Percentiles rank a stretch among this genome's conserved stretches.
Evolutionary conservation across 2,888 invertebrate species (phyloP).

Genomic region (Sinohyriopsis cumingii): DNA sequence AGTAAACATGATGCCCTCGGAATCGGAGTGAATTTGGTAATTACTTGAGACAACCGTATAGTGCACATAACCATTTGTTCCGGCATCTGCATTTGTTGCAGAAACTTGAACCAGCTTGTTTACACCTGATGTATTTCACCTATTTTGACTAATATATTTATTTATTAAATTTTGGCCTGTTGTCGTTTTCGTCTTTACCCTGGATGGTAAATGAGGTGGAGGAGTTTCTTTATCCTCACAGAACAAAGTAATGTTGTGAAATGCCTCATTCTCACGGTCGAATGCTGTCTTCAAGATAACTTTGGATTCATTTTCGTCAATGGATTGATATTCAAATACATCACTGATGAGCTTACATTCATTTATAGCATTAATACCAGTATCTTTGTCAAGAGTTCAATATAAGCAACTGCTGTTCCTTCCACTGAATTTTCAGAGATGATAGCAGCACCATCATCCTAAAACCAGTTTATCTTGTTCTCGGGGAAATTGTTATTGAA

Average conservation of each 20-base stretch:
- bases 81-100: constrained; percentile 50
- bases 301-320: constrained; percentile 55
- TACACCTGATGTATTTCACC: constrained; percentile 48
- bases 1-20: constrained; percentile 45
- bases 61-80: constrained; percentile 46
- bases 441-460: constrained; percentile 40
- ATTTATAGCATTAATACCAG: constrained; percentile 57
- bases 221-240: constrained; percentile 48
- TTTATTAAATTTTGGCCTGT: constrained; percentile 86
- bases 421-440: constrained; percentile 55
- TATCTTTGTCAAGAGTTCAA: constrained; percentile 58
- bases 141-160: constrained; percentile 44
- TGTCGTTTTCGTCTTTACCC: constrained; percentile 91
- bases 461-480: constrained; percentile 55
- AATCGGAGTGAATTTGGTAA: constrained; percentile 45
- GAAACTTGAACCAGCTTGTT: constrained; percentile 45
- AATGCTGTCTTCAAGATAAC: constrained; percentile 40
- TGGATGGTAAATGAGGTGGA: constrained; percentile 46
- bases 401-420: constrained; percentile 59
- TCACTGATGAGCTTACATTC: constrained; percentile 44
- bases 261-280: constrained; percentile 40
- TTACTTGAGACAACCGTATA: constrained; percentile 37
- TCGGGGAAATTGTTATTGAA: constrained; percentile 96
- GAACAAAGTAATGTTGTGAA: constrained; percentile 37
- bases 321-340: constrained; percentile 48